These are phyloP conservation scores for Holothuria leucospilota DNA, from an alignment of 53 echinoderm and acorn worm genomes.

Conservation along the genomic window DNA sequence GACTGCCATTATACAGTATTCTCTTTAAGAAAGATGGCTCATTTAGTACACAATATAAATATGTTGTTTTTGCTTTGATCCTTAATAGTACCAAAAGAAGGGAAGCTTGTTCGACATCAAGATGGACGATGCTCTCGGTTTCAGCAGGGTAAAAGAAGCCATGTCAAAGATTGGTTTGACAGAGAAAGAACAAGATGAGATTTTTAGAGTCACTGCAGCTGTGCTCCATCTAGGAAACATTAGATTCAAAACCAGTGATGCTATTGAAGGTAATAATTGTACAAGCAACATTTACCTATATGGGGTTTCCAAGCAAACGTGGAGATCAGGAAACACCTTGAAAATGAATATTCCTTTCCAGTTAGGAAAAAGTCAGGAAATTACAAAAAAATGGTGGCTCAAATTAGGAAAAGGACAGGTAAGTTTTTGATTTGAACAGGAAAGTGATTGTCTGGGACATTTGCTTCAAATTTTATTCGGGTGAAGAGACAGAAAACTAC, in stretches of 20 bases:
- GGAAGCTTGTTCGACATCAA: conserved; percentile 91
- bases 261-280: conserved; percentile 79
- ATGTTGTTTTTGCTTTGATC: background rate
- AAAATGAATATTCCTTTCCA: no score
- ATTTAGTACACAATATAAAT: no score
- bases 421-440: no score
- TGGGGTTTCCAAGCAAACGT: background rate
- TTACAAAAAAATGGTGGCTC: no score
- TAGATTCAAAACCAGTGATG: conserved; percentile 73
- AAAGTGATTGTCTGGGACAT: no score
- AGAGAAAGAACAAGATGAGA: conserved; percentile 82
- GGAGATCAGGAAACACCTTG: no score
- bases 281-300: background rate
- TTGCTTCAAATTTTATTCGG: no score
- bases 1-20: no score
- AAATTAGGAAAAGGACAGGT: no score
- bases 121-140: conserved; percentile 88
- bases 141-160: conserved; percentile 75
- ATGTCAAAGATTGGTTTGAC: conserved; percentile 87
- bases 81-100: conserved; percentile 81
- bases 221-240: conserved; percentile 96
- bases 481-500: no score
- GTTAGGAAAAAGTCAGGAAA: no score
- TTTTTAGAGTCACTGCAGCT: conserved; percentile 84
- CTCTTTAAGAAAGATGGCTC: no score